Evolutionary conservation across 2,888 invertebrate genomes (phyloP), one percentile per base, ranked within the genome.

Genomic region (Seira ritae): DNA sequence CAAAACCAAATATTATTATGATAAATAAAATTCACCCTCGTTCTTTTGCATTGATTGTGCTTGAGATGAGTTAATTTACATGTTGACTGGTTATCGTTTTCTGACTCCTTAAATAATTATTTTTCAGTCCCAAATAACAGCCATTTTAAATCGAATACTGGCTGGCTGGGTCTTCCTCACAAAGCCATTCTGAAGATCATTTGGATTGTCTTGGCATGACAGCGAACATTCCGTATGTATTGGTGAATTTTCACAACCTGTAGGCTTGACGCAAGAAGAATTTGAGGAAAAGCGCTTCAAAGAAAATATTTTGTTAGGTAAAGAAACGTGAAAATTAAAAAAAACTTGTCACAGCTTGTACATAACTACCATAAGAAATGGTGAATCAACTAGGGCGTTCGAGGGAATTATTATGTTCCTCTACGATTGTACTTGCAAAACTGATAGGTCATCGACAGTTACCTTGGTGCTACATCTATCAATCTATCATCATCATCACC

Each of bases 41-140:
- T 31, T 31, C 31, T 55, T 55, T 55, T 55, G 55, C 55, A 55
- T 55, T 55, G 55, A 55, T 55, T 55, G 55, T 55, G 55, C 55
- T 55, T 12, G 55, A 55, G 55, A 8, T 55, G 55, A 55, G 31
- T 2, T 31, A 4, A 4, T 8, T 31, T 2, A 55, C 3, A 55
- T 8, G 55, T 3, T 55, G 55, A 55, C 55, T 55, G 55, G 55
- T 55, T 31, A 31, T 31, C 8, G 31, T 31, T 55, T 55, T 55
- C 55, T 55, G 55, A 55, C 55, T 55, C 17, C n/a, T n/a, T n/a
- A n/a, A n/a, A 8, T 31, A 31, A 31, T 4, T 31, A 31, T 3
- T 55, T 55, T 55, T 55, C 55, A 55, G 55, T 55, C 55, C 55
- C 12, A 55, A 12, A 31, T 31, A 12, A 42, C 3, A 17, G 55